These are phyloP conservation scores for Actenoides lindsayi DNA, from an alignment of 2,113 vertebrate genomes.

Conservation along the genomic window DNA sequence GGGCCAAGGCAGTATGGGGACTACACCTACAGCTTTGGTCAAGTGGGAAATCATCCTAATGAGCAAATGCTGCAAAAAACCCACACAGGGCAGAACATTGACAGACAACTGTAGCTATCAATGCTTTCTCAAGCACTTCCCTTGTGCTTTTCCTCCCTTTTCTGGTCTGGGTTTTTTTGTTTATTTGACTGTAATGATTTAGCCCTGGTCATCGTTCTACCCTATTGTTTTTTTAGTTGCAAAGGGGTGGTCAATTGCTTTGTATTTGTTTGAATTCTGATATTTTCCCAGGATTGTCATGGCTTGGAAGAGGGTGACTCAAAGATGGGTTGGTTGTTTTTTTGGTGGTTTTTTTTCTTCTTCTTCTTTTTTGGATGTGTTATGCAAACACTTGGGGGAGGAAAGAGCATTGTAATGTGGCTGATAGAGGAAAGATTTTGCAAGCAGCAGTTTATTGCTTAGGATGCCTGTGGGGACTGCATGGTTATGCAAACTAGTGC, in stretches of 20 bases:
- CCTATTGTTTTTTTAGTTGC: background rate
- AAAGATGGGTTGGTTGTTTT: background rate
- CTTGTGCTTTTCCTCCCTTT: background rate
- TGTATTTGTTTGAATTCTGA: background rate
- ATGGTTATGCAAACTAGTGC: constrained; percentile 40
- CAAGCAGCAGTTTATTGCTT: constrained; percentile 44
- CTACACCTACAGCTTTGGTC: background rate
- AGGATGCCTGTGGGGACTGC: constrained; percentile 5
- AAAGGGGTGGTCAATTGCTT: background rate
- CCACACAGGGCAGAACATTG: background rate
- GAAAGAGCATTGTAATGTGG: background rate
- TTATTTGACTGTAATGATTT: background rate
- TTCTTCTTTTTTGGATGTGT: background rate
- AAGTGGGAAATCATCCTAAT: background rate
- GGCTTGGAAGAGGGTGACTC: background rate
- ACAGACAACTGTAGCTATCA: background rate
- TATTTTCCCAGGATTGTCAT: background rate
- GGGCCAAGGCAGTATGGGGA: background rate
- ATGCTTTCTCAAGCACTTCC: accelerated
- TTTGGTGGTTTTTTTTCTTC: accelerated
- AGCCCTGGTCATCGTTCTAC: background rate
- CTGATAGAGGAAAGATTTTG: constrained; percentile 43
- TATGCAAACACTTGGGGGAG: background rate
- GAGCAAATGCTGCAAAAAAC: background rate
- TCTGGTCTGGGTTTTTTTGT: background rate